Evolutionary conservation across 2,797 vertebrate species (phyloP).

Genomic region (Tangara arthus): DNA sequence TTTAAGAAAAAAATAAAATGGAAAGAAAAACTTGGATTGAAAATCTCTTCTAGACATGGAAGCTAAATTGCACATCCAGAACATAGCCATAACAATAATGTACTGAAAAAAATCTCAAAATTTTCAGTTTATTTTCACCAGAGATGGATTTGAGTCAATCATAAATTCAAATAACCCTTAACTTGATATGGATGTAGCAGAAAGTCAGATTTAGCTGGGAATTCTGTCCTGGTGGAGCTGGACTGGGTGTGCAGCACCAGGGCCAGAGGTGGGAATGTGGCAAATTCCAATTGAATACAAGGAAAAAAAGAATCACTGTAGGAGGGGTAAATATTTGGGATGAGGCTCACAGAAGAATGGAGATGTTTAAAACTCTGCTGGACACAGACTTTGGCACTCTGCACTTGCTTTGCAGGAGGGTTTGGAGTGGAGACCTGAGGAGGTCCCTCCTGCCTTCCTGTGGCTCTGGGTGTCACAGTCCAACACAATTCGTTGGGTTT

Average conservation of each 20-base stretch:
- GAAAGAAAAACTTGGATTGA: background rate
- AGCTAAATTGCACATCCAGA: background rate
- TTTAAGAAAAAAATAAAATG: background rate
- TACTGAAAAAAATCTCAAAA: background rate
- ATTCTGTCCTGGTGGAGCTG: background rate
- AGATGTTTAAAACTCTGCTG: background rate
- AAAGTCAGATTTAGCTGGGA: rapidly evolving
- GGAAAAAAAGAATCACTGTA: rapidly evolving
- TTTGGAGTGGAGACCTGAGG: background rate
- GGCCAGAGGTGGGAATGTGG: background rate
- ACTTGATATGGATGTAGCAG: rapidly evolving
- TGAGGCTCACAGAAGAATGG: background rate
- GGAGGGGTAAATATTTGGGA: background rate
- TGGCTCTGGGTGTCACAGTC: background rate
- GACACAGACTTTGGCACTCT: background rate
- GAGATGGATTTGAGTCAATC: background rate
- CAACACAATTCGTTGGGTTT: rapidly evolving
- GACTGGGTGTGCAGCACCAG: background rate
- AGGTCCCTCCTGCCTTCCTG: background rate
- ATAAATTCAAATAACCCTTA: background rate
- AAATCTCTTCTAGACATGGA: background rate
- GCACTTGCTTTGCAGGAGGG: rapidly evolving
- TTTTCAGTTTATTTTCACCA: background rate
- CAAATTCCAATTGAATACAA: background rate
- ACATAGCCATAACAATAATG: background rate